A percentile compares a stretch with the other conserved stretches of the same genome.
Conservation (phyloP, 2,797 vertebrate species). For the Nannoperca obscura region DNA sequence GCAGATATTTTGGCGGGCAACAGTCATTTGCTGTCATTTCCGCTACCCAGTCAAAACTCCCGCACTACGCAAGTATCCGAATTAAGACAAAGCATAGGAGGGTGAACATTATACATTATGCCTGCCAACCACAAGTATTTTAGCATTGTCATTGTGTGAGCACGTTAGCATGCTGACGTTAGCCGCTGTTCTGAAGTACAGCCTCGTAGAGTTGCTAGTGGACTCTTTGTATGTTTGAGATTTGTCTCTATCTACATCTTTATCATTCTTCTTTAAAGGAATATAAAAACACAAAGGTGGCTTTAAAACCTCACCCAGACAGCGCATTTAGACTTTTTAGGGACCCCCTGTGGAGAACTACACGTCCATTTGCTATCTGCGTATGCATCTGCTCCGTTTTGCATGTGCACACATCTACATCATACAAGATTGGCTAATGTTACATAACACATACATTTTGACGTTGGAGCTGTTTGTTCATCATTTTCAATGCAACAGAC, state of each 20-base stretch:
- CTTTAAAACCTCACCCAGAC: background rate
- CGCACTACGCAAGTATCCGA: no score
- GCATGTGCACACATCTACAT: background rate
- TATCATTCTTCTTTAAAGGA: background rate
- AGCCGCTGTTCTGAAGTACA: background rate
- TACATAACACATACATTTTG: background rate
- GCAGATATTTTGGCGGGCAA: no score
- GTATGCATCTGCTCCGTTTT: background rate
- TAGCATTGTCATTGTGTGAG: background rate
- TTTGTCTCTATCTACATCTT: background rate
- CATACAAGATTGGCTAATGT: background rate
- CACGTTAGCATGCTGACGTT: background rate
- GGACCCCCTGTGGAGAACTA: no score
- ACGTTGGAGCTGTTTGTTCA: constrained; percentile 7
- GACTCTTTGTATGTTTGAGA: background rate
- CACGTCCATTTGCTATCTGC: background rate
- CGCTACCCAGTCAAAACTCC: no score
- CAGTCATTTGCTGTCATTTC: no score
- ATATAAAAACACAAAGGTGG: background rate
- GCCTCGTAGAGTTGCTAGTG: background rate
- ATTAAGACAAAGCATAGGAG: background rate
- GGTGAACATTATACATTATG: background rate
- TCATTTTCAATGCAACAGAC: constrained; percentile 21
- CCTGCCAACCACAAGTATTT: background rate
- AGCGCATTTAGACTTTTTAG: background rate